A percentile compares a stretch with the other conserved stretches of the same genome.
These are phyloP conservation scores for Onychostruthus taczanowskii DNA, from an alignment of 2,113 vertebrate species.

Conservation along the genomic window DNA sequence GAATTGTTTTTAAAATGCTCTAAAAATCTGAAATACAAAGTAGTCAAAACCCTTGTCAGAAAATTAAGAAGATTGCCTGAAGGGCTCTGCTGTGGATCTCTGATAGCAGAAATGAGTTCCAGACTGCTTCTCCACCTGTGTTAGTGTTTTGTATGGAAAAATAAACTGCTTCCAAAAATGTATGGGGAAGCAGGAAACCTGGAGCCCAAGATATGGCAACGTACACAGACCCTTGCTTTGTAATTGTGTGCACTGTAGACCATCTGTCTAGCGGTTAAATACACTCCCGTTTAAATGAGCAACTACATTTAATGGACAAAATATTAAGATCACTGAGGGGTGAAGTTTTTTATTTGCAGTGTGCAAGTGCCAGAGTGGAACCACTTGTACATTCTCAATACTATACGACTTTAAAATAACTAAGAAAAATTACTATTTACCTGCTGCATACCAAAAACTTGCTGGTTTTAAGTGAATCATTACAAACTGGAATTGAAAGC, in stretches of 20 bases:
- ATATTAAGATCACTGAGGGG: conserved; percentile 71
- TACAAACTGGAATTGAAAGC: conserved; percentile 33
- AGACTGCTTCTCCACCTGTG: conserved; percentile 31
- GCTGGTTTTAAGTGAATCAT: conserved; percentile 22
- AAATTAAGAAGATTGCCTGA: background rate
- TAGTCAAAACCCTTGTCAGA: background rate
- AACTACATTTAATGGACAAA: conserved; percentile 65
- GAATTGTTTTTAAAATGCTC: background rate
- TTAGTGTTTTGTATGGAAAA: conserved; percentile 16
- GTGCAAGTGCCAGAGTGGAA: conserved; percentile 51
- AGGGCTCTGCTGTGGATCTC: background rate
- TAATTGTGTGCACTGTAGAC: conserved; percentile 53
- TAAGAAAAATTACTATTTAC: conserved; percentile 24
- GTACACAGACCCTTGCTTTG: conserved; percentile 45
- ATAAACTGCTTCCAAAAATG: conserved; percentile 56
- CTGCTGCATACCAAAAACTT: conserved; percentile 5
- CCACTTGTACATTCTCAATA: conserved; percentile 30
- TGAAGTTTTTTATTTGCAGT: conserved; percentile 69
- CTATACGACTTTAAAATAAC: conserved; percentile 38
- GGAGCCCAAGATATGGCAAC: conserved; percentile 36
- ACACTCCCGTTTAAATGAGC: conserved; percentile 60
- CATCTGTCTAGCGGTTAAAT: conserved; percentile 72
- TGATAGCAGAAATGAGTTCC: conserved; percentile 56
- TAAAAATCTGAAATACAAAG: background rate
- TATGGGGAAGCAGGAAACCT: conserved; percentile 50